Percentiles rank a stretch among this genome's conserved stretches.
These are phyloP conservation scores for Creontiades dilutus DNA, from an alignment of 2,888 invertebrate species.

Conservation along the genomic window DNA sequence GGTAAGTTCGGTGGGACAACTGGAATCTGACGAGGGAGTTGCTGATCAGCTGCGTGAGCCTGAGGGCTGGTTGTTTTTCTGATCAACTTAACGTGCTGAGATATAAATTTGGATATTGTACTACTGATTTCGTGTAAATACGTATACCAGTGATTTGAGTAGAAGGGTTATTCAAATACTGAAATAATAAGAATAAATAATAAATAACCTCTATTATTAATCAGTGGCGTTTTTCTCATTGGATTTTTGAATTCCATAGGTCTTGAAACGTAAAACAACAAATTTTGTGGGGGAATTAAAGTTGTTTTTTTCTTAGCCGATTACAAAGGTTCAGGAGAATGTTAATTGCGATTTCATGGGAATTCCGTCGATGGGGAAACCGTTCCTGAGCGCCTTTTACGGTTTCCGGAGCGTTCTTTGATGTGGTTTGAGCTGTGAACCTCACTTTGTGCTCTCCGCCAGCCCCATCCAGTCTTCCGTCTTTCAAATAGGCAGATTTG, in stretches of 20 bases:
- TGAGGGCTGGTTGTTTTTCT: neutral
- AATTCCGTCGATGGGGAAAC: neutral
- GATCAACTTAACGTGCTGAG: neutral
- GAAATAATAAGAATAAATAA: no score
- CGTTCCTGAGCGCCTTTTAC: conserved; percentile 25
- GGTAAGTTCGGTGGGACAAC: no score
- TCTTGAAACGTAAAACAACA: no score
- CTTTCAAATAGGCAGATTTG: conserved; percentile 9
- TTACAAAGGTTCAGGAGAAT: no score
- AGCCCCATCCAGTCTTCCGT: neutral
- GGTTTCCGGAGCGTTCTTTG: neutral
- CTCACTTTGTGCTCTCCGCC: neutral
- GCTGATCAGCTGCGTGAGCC: neutral
- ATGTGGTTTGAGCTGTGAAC: conserved; percentile 11
- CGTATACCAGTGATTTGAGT: no score
- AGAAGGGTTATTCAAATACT: no score
- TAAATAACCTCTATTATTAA: no score
- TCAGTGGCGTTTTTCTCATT: no score
- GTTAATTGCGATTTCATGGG: neutral
- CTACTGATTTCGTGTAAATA: neutral
- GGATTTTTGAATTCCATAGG: no score
- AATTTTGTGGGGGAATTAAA: no score
- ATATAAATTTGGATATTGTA: neutral
- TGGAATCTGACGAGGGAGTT: neutral
- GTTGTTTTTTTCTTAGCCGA: no score